Percentiles rank a stretch among this genome's conserved stretches.
These are phyloP conservation scores for Grammomys dolichurus DNA, from an alignment of 2,113 vertebrate species.

Conservation along the genomic window DNA sequence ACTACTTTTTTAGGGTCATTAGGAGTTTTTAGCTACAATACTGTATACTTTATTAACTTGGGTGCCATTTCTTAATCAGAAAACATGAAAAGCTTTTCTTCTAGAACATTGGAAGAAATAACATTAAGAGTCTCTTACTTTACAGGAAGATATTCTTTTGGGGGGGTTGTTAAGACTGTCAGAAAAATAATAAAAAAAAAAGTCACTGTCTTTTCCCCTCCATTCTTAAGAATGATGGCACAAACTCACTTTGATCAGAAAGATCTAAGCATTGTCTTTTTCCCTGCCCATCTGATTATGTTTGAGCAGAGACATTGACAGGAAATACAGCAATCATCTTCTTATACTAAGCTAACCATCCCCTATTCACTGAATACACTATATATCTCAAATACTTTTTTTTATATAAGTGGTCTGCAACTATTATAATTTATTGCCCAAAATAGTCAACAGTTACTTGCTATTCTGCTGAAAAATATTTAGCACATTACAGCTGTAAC, in stretches of 20 bases:
- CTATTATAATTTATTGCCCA: neutral
- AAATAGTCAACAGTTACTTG: neutral
- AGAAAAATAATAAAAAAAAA: neutral
- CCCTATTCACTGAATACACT: too few species aligned
- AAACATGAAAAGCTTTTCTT: neutral
- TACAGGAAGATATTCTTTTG: neutral
- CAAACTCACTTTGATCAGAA: neutral
- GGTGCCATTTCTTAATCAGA: neutral
- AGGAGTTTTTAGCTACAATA: neutral
- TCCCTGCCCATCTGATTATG: neutral
- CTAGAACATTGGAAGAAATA: neutral
- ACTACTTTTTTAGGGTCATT: neutral
- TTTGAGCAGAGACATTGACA: neutral
- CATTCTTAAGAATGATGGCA: neutral
- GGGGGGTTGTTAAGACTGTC: neutral
- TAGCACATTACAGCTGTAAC: neutral
- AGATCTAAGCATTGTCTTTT: neutral
- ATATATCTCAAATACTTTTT: neutral
- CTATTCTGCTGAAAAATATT: neutral
- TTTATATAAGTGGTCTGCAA: neutral
- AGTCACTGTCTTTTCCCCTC: neutral
- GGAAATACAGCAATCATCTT: neutral
- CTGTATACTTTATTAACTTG: neutral
- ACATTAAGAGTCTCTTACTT: neutral
- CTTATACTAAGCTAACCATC: neutral